Percentiles rank a stretch among this genome's conserved stretches.
Conservation (phyloP, 2,888 invertebrate genomes). For the Pristionchus maxplancki region DNA sequence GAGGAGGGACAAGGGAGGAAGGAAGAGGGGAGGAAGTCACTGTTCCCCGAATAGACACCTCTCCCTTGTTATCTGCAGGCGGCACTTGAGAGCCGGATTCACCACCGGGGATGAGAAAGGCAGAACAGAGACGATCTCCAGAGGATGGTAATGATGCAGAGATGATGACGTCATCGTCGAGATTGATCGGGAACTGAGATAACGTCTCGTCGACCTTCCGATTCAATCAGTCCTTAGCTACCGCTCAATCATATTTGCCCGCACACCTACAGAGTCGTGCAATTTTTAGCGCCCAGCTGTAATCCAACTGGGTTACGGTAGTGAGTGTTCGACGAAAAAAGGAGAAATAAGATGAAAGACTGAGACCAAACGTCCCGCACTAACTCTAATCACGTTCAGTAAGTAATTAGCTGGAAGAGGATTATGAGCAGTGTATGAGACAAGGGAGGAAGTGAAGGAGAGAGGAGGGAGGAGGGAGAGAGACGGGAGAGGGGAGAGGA, state of each 20-base stretch:
- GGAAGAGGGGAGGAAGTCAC: neutral
- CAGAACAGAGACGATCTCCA: neutral
- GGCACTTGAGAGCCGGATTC: neutral
- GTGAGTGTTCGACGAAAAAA: neutral
- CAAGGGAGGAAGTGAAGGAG: neutral
- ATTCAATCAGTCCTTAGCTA: neutral
- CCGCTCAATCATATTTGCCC: neutral
- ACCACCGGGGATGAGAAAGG: neutral
- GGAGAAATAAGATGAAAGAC: neutral
- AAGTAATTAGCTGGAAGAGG: neutral
- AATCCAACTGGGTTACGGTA: neutral
- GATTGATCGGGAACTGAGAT: neutral
- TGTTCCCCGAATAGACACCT: neutral
- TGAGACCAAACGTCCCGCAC: neutral
- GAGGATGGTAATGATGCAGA: neutral
- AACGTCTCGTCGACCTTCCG: neutral
- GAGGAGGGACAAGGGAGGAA: neutral
- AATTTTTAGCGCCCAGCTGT: neutral
- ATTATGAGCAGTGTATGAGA: neutral
- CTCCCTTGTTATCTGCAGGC: neutral
- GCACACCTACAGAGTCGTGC: neutral
- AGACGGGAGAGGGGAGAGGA: neutral
- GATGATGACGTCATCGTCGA: neutral
- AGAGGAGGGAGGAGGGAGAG: neutral
- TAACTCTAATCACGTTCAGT: constrained; percentile 34